These are phyloP conservation scores for Odocoileus virginianus DNA, from an alignment of 2,113 vertebrate genomes.

Conservation along the genomic window DNA sequence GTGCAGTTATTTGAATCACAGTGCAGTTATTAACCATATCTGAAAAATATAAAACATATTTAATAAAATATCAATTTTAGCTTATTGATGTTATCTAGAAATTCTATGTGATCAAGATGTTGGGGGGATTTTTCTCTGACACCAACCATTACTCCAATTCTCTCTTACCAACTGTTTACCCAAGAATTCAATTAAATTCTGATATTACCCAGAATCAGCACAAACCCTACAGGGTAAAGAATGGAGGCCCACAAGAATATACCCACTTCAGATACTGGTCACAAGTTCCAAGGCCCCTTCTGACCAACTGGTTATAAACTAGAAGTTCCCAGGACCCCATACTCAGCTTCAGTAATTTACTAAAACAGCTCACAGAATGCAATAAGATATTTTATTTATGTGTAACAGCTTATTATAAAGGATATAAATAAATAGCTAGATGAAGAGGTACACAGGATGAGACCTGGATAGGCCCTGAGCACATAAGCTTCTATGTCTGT, in stretches of 20 bases:
- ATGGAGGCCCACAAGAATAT: background rate
- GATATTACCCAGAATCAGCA: background rate
- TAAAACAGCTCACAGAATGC: background rate
- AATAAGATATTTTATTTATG: background rate
- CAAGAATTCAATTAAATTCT: background rate
- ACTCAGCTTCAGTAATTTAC: background rate
- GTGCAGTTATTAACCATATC: background rate
- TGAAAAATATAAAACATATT: background rate
- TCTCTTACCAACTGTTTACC: background rate
- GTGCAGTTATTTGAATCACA: background rate
- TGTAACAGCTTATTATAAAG: background rate
- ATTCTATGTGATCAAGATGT: background rate
- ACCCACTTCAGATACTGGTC: background rate
- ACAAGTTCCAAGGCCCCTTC: background rate
- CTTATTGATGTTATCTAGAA: background rate
- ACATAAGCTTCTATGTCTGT: background rate
- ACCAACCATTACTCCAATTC: background rate
- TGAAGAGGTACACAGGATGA: background rate
- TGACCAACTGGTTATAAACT: background rate
- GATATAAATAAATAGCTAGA: background rate
- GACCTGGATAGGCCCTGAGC: background rate
- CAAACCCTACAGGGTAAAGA: background rate
- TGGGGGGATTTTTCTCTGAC: background rate
- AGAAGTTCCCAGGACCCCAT: background rate
- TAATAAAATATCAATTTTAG: background rate